Evolutionary conservation across 2,888 invertebrate genomes (phyloP), one percentile per base, ranked within the genome.

Genomic region (Catocala fraxini): DNA sequence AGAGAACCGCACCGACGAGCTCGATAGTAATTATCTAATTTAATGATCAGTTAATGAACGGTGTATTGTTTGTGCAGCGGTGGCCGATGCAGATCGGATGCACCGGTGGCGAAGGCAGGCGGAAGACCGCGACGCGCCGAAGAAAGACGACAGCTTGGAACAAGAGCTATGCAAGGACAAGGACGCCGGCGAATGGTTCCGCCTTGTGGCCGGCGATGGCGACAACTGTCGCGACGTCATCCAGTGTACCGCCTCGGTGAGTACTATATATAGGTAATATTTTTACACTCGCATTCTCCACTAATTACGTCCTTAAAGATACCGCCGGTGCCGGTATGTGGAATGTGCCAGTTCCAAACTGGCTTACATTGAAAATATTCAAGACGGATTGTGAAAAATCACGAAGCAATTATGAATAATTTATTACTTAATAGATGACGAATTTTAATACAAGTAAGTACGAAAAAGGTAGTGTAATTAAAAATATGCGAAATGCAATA

Each of bases 161-260:
- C 96, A 95, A 86, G 98, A 98, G 91, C 95, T 98, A 79, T 98
- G 98, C 95, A 98, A 98, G 95, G 98, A 98, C 95, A 98, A 98
- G 95, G 98, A 98, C 93, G 98, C 98, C 56, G 98, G 98, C 71
- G 98, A 98, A 94, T 98, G 98, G 98, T 98, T 98, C 95, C 96
- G 98, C 85, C 95, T 98, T 86, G 97, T 97, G 68, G 96, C 97
- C 68, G 98, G 97, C 80, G 98, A 98, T 80, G 98, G 97, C 82
- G 98, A 98, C 93, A 97, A 97, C 91, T 98, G 98, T 91, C 97
- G 98, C 89, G 98, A 98, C 95, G 98, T 98, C 88, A 98, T 98
- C 88, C 98, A 98, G 93, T 98, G 98, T 94, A 98, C 98, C 76
- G 97, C 98, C 87, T 98, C 98, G 87, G 97, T 97, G 88, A 95